Conservation (phyloP, 2,797 vertebrate genomes). For the Rhinogobio ventralis region DNA sequence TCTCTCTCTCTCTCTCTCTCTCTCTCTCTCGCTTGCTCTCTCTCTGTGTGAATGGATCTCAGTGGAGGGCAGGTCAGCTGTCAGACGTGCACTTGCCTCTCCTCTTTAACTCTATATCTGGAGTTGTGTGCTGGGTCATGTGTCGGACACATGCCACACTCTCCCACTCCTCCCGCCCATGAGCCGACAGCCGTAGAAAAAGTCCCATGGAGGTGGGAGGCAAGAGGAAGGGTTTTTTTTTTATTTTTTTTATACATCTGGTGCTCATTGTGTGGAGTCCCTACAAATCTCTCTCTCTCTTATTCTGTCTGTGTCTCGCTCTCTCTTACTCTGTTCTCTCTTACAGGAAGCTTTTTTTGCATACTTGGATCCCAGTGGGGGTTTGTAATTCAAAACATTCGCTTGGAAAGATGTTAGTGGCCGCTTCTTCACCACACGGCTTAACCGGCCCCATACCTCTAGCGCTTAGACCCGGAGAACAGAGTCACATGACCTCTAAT, state of each 20-base stretch:
- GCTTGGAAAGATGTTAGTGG: slow-evolving; percentile 80
- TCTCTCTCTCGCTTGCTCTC: slow-evolving; percentile 9
- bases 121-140: slow-evolving; percentile 68
- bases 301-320: slow-evolving; percentile 48
- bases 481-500: slow-evolving; percentile 43
- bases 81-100: slow-evolving; percentile 45
- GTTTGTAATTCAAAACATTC: slow-evolving; percentile 86
- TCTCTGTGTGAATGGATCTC: slow-evolving; percentile 39
- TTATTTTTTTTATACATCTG: slow-evolving; percentile 72
- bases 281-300: slow-evolving; percentile 66
- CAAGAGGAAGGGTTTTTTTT: slow-evolving; percentile 61
- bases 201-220: slow-evolving; percentile 55
- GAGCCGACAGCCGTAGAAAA: slow-evolving; percentile 63
- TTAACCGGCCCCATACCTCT: slow-evolving; percentile 55
- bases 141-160: slow-evolving; percentile 72
- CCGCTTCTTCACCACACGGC: slow-evolving; percentile 66
- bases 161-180: slow-evolving; percentile 66
- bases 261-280: slow-evolving; percentile 81
- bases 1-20: slow-evolving; percentile 39
- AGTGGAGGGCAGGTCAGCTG: slow-evolving; percentile 48
- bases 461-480: slow-evolving; percentile 43
- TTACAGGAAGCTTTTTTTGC: slow-evolving; percentile 80
- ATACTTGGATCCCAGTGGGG: slow-evolving; percentile 83
- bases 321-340: slow-evolving; percentile 56
- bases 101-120: slow-evolving; percentile 64